Evolutionary conservation across 1,140 invertebrate genomes (phyloP), one percentile per base, ranked within the genome.

Genomic region (Phocides pigmalion): DNA sequence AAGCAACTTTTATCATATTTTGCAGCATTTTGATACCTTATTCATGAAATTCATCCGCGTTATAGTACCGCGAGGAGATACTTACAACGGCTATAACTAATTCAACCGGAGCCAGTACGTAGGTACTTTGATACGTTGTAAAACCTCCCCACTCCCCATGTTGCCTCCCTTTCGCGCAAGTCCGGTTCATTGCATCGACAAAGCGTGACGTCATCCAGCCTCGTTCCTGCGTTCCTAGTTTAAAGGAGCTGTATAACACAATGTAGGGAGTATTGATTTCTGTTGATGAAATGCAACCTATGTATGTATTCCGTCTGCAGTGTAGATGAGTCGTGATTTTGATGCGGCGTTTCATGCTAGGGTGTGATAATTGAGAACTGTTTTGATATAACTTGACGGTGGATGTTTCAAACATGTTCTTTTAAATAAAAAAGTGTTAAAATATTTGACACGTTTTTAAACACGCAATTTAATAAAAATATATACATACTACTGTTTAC

Each of bases 261-360:
- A 56, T 42, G 37, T 56, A 56, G 51, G 16, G 19, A 42, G 53
- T 44, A 56, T 56, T 39, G 53, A 56, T 56, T 56, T 56, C 39
- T 56, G 39, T 44, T 56, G 53, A 56, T 56, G 39, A 56, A 56
- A 28, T 56, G 53, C 53, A 56, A 25, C 37, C 19, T 42, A 12
- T 41, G 11, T 22, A 20, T 35, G 35, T 39, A 54, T 14, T 56
- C 53, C 44, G 39, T 15, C 53, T 56, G 20, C 14, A 20, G 16
- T 8, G 28, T 32, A 32, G 28, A 11, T 32, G 28, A 32, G 28
- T 11, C 28, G n/a, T 32, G 28, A 11, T 32, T 32, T 32, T 32
- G 28, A 32, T 32, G 28, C n/a, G 28, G 28, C 28, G 28, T 32
- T 2, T n/a, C n/a, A n/a, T n/a, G n/a, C n/a, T 32, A 32, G 1